phyloP scores from a whole-genome alignment of 2,113 vertebrate species.

The Plecturocebus donacophilus region DNA sequence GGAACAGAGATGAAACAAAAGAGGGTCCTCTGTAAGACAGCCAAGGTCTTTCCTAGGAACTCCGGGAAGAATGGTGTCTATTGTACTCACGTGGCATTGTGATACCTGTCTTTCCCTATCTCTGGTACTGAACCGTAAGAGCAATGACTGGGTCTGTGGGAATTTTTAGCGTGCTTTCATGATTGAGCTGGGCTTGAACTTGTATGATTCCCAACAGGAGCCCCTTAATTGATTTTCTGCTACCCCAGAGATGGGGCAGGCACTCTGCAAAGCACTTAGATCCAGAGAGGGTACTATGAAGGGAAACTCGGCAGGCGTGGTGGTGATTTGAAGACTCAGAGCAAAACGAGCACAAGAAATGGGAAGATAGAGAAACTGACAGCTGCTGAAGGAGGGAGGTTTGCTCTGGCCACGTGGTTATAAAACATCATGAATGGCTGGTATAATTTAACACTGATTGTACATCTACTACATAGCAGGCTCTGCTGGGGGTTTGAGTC shows the following conservation, averaged over 20 bases:
- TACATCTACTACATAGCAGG: not conserved
- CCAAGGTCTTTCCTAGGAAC: not conserved
- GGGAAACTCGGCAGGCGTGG: not conserved
- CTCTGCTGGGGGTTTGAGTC: not conserved
- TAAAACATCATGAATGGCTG: not conserved
- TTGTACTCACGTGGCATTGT: not conserved
- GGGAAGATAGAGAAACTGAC: not conserved
- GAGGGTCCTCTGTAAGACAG: not conserved
- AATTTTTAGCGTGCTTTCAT: not conserved
- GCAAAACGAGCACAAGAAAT: not conserved
- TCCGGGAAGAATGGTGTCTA: conserved; percentile 17
- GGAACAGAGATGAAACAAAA: conserved; percentile 27
- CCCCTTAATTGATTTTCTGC: not conserved
- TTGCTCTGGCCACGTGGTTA: not conserved
- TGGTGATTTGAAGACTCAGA: not conserved
- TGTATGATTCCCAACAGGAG: not conserved
- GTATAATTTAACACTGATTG: not conserved
- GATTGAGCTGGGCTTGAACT: not conserved
- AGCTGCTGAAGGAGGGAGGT: not conserved
- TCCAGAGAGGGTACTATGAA: not conserved
- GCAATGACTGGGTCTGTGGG: not conserved
- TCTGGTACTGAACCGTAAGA: not conserved
- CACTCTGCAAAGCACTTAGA: not conserved
- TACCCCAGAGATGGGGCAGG: not conserved
- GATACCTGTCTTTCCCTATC: not conserved